These are phyloP conservation scores for Uria lomvia DNA, from an alignment of 2,113 vertebrate genomes.

Conservation along the genomic window DNA sequence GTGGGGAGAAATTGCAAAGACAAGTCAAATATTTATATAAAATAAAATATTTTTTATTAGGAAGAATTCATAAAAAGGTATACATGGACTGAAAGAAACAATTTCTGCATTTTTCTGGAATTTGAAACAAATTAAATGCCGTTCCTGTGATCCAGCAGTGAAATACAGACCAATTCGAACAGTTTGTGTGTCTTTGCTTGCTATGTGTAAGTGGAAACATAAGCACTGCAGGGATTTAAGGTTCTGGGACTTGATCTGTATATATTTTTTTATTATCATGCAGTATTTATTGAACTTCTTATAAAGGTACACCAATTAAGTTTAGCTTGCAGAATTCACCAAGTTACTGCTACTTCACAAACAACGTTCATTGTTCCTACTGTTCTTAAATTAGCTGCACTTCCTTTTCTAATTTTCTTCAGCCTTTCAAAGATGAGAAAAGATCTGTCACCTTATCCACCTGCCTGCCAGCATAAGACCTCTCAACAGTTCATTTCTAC, in stretches of 20 bases:
- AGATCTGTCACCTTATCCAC: background rate
- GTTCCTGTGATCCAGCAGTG: background rate
- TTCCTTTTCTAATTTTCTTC: background rate
- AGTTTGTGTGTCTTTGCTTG: background rate
- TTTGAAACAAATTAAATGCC: background rate
- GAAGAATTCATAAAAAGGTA: background rate
- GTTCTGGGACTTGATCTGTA: background rate
- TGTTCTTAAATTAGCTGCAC: background rate
- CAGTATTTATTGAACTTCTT: background rate
- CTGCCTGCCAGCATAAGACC: background rate
- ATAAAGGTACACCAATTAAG: background rate
- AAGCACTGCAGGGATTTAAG: background rate
- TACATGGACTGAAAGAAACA: background rate
- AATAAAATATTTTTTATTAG: background rate
- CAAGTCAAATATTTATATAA: background rate
- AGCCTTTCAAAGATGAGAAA: background rate
- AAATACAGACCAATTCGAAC: background rate
- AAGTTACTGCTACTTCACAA: background rate
- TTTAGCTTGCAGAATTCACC: background rate
- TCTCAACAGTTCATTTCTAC: background rate
- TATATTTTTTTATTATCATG: background rate
- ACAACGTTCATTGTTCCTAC: background rate
- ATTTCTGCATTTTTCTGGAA: background rate
- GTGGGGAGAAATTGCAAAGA: background rate
- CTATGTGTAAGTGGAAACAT: background rate